These are phyloP conservation scores for Dicerorhinus sumatrensis DNA, from an alignment of 2,113 vertebrate species.

Conservation along the genomic window DNA sequence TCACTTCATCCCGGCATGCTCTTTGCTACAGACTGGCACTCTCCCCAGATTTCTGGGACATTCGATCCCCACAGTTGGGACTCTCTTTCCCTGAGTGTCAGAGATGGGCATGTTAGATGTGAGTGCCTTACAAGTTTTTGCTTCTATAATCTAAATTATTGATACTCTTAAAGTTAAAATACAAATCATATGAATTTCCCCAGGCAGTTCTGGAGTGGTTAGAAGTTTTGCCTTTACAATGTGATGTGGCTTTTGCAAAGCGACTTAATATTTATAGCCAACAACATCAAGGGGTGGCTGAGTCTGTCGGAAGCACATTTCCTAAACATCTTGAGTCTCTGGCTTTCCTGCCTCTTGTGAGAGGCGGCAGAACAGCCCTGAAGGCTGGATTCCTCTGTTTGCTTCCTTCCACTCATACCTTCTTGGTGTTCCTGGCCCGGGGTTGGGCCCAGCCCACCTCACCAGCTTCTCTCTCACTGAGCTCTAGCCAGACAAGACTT, in stretches of 20 bases:
- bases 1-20: neutral
- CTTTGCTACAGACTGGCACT: neutral
- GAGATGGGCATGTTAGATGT: neutral
- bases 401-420: neutral
- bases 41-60: rapidly evolving
- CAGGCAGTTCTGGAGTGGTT: no score
- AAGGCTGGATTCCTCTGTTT: neutral
- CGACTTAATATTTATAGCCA: no score
- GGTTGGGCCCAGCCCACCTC: no score
- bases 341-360: neutral
- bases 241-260: neutral
- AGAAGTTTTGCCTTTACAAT: neutral
- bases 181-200: neutral
- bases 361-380: neutral
- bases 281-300: neutral
- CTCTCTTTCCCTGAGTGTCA: neutral
- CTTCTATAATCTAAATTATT: neutral
- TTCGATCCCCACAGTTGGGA: rapidly evolving
- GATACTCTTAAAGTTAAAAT: neutral
- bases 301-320: neutral
- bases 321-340: neutral
- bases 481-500: no score
- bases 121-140: neutral
- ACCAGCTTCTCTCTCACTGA: neutral
- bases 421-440: no score